Percentiles rank a stretch among this genome's conserved stretches.
Conservation (phyloP, 2,888 invertebrate genomes). For the Ophraella communa region DNA sequence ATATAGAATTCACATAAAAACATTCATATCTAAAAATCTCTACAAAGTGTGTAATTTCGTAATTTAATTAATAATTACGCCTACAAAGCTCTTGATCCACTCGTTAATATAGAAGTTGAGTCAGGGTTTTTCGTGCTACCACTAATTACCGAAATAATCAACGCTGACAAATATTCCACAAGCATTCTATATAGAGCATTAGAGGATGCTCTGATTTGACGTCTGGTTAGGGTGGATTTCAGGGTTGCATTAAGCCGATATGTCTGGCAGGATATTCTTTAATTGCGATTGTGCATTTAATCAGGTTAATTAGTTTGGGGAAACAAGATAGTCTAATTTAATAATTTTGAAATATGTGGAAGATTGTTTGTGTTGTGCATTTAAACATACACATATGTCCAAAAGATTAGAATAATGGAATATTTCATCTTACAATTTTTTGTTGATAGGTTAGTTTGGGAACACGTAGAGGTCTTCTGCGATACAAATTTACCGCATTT, state of each 20-base stretch:
- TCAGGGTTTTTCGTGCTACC: neutral
- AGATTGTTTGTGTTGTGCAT: too few species aligned
- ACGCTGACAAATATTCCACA: constrained; percentile 11
- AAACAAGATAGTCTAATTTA: too few species aligned
- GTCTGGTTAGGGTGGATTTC: neutral
- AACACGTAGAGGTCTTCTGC: too few species aligned
- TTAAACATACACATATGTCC: too few species aligned
- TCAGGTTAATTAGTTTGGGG: too few species aligned
- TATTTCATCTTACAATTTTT: too few species aligned
- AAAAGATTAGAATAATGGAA: too few species aligned
- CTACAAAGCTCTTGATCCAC: neutral
- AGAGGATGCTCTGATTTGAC: neutral
- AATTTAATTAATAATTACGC: constrained; percentile 4
- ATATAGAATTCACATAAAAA: neutral
- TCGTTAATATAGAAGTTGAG: neutral
- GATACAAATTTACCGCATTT: too few species aligned
- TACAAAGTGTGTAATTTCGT: neutral
- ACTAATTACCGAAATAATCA: constrained; percentile 24
- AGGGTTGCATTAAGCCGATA: neutral
- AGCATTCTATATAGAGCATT: neutral
- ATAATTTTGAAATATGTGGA: too few species aligned
- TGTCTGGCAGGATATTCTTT: too few species aligned
- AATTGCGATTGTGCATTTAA: too few species aligned
- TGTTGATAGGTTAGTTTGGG: too few species aligned
- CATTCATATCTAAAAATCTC: neutral